phyloP scores from a whole-genome alignment of 2,797 vertebrate genomes.

The Gallinago nigripennis region DNA sequence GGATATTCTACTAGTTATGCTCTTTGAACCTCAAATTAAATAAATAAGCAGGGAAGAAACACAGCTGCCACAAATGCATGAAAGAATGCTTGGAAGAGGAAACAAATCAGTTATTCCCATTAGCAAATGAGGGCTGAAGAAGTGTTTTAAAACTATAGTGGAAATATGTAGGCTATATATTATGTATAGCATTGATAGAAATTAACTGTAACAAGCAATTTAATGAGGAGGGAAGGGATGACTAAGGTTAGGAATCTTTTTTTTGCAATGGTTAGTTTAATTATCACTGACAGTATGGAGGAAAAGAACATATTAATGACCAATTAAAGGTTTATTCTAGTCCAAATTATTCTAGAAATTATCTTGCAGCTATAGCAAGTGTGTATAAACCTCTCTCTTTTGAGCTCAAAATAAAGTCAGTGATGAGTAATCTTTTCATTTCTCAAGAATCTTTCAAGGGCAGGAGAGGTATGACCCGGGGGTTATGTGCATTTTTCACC shows the following conservation, averaged over 20 bases:
- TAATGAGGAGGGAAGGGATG: neutral
- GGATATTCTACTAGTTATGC: neutral
- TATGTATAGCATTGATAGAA: neutral
- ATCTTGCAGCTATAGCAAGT: neutral
- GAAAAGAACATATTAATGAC: neutral
- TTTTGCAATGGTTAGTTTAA: neutral
- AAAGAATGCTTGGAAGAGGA: neutral
- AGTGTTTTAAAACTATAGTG: neutral
- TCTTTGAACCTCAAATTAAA: constrained; percentile 9
- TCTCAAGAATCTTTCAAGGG: neutral
- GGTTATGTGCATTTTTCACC: neutral
- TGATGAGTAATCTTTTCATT: neutral
- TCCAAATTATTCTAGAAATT: neutral
- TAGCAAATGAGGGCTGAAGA: constrained; percentile 20
- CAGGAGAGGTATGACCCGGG: neutral
- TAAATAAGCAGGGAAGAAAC: neutral
- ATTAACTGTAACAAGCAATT: constrained; percentile 13
- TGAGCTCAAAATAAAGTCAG: neutral
- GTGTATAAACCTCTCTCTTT: neutral
- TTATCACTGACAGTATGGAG: neutral
- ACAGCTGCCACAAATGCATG: neutral
- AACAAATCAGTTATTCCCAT: constrained; percentile 18
- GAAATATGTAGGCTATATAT: neutral
- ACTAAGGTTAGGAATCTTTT: neutral
- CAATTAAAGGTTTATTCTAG: neutral